These are phyloP conservation scores for Pyrochroa serraticornis DNA, from an alignment of 2,888 invertebrate genomes.

Conservation along the genomic window DNA sequence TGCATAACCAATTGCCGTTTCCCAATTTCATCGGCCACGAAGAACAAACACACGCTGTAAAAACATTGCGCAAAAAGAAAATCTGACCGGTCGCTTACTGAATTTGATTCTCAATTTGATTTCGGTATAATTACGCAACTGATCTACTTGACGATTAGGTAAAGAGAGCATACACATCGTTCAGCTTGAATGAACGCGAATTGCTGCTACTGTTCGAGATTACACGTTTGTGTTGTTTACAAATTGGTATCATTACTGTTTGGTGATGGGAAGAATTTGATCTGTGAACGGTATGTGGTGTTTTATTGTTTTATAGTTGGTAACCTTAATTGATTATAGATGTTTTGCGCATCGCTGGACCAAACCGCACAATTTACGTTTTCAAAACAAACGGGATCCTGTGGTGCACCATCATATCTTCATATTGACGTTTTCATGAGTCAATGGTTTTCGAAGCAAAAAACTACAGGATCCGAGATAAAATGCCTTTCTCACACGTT, in stretches of 20 bases:
- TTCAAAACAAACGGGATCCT: slow-evolving; percentile 23
- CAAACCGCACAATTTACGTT: slow-evolving; percentile 29
- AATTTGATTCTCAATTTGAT: too few relatives aligned
- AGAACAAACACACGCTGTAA: background rate
- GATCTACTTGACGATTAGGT: too few relatives aligned
- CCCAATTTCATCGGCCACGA: slow-evolving; percentile 40
- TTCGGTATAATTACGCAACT: too few relatives aligned
- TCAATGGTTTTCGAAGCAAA: too few relatives aligned
- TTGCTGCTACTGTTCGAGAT: too few relatives aligned
- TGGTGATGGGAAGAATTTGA: too few relatives aligned
- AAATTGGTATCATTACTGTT: too few relatives aligned
- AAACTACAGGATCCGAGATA: too few relatives aligned
- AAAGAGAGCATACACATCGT: background rate
- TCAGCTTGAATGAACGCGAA: background rate
- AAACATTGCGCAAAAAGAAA: background rate
- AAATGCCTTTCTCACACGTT: too few relatives aligned
- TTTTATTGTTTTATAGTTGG: slow-evolving; percentile 1
- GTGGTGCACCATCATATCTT: slow-evolving; percentile 4
- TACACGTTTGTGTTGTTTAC: too few relatives aligned
- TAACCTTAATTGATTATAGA: slow-evolving; percentile 28
- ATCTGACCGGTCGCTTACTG: background rate
- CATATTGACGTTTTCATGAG: too few relatives aligned
- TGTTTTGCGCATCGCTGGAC: slow-evolving; percentile 34
- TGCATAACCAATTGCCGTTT: slow-evolving; percentile 45
- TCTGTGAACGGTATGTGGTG: too few relatives aligned